Evolutionary conservation across 2,888 invertebrate genomes (phyloP).

Genomic region (Macaria liturata): DNA sequence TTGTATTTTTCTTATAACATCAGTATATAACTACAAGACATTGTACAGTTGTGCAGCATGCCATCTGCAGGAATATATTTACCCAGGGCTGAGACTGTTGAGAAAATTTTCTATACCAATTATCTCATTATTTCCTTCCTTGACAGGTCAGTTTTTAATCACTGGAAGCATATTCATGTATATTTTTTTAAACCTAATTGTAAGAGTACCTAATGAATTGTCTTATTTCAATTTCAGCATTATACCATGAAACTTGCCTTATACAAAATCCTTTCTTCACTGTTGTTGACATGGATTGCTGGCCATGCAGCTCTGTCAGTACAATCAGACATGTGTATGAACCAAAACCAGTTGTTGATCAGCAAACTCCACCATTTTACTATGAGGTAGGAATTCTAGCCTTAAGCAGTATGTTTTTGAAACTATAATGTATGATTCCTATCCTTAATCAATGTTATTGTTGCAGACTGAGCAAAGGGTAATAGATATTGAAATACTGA

Average conservation of each 20-base stretch:
- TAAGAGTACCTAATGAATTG: not conserved
- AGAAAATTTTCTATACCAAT: conserved; percentile 90
- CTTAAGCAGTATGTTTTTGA: not conserved
- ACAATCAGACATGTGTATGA: conserved; percentile 87
- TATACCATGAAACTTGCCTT: conserved; percentile 93
- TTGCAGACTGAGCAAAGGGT: conserved; percentile 82
- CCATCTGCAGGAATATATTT: conserved; percentile 90
- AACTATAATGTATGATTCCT: not conserved
- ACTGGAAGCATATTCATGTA: too few relatives aligned
- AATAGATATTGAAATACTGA: conserved; percentile 80
- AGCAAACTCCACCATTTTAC: conserved; percentile 76
- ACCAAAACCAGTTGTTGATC: conserved; percentile 62
- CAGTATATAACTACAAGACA: conserved; percentile 80
- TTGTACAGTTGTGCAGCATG: conserved; percentile 87
- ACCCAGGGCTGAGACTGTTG: conserved; percentile 90
- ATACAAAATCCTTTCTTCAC: conserved; percentile 93
- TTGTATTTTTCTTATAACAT: conserved; percentile 42
- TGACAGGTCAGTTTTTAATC: conserved; percentile 83
- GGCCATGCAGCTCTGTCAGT: conserved; percentile 89
- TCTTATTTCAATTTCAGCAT: conserved; percentile 77
- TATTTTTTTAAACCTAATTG: too few relatives aligned
- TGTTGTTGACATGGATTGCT: conserved; percentile 92
- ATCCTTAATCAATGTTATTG: not conserved
- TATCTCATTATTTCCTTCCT: conserved; percentile 87
- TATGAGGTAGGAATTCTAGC: conserved; percentile 71